A percentile compares a stretch with the other conserved stretches of the same genome.
Conservation (phyloP, 2,797 vertebrate genomes). For the Lepus townsendii region DNA sequence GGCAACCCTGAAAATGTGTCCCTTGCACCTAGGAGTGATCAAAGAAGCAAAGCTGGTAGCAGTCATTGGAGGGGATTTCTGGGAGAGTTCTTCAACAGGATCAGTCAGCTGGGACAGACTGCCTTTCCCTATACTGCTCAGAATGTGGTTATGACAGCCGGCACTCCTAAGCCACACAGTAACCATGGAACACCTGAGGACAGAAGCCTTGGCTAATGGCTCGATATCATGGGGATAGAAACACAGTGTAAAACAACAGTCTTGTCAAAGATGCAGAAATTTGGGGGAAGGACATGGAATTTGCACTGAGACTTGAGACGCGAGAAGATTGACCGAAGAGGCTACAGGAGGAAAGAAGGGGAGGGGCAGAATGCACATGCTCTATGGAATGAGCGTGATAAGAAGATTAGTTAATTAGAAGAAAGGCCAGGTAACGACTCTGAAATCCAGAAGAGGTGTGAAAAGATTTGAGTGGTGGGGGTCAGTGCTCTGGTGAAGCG, state of each 20-base stretch:
- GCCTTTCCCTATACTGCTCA: neutral
- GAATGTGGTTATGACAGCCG: neutral
- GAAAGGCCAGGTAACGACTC: neutral
- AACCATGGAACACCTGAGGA: neutral
- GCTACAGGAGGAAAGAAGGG: neutral
- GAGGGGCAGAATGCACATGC: neutral
- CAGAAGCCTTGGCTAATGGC: neutral
- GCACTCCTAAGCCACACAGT: neutral
- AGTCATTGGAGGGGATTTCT: neutral
- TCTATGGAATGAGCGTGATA: neutral
- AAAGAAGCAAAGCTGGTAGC: neutral
- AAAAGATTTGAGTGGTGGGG: neutral
- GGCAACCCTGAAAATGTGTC: neutral
- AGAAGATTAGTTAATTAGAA: neutral
- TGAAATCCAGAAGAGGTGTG: neutral
- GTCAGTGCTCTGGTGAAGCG: no score
- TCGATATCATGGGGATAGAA: neutral
- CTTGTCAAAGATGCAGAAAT: neutral
- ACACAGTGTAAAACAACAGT: neutral
- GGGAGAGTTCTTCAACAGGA: neutral
- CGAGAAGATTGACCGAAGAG: neutral
- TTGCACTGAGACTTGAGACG: slow-evolving; percentile 25
- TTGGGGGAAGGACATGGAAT: neutral
- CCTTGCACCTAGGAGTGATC: neutral
- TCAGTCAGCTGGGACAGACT: neutral